Evolutionary conservation across 2,888 invertebrate genomes (phyloP), one percentile per base, ranked within the genome.

Genomic region (Mongoloraphidia duomilia): DNA sequence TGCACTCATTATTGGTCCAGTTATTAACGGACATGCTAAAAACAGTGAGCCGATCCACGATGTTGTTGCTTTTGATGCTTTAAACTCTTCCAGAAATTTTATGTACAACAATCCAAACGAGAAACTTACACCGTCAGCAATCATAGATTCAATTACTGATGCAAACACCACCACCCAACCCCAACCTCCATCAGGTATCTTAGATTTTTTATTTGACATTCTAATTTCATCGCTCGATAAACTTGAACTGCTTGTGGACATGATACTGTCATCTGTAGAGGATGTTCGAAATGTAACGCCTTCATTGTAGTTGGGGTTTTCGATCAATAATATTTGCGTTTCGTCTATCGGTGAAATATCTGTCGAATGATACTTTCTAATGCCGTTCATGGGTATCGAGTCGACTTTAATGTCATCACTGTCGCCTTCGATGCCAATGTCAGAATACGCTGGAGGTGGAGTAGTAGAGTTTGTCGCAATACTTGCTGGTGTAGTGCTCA

Each of bases 71-170:
- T 88, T 87, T 40, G 84, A 84, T 34, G 85, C 84, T 49, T 76
- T 70, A 63, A 92, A 95, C 60, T 88, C 83, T 43, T 80, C 73
- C 42, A 89, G 70, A 59, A 94, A 82, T 60, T 91, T 84, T 1
- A 86, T 82, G 61, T 86, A 91, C 9, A 95, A 73, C 13, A 94
- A 71, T 0, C 95, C 96, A 64, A 94, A 94, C 1, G 91, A 90
- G 65, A 94, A 92, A 46, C 90, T 89, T 49, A 94, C 80, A 0
- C 95, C 95, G 65, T 95, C 95, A 38, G 91, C 89, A 44, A 95
- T 84, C 70, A 91, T 79, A 14, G 91, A 91, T 50, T 92, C 81
- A 40, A 90, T 64, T 55, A 95, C 79, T 0, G 91, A 88, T 4
- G 91, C 82, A 38, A 84, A 65, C 0, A 95, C 93, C 1, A 95